Conservation (phyloP, 2,797 vertebrate genomes). For the Falco peregrinus region DNA sequence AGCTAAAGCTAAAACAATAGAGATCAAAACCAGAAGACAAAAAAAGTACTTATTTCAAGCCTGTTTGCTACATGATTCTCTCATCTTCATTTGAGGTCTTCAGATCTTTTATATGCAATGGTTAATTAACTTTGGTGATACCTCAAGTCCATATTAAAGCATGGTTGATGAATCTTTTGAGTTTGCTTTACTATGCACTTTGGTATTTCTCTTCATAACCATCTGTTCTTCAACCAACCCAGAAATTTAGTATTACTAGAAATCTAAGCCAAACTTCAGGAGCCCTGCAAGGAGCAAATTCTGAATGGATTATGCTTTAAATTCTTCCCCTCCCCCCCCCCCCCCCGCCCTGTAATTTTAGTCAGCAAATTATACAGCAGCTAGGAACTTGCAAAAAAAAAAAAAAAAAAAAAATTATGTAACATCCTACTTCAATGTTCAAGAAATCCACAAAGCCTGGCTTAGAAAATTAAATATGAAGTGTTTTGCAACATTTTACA, state of each 20-base stretch:
- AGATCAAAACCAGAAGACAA: not conserved
- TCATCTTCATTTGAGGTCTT: not conserved
- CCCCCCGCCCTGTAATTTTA: not conserved
- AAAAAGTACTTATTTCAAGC: not conserved
- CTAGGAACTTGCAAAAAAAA: not conserved
- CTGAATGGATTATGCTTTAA: not conserved
- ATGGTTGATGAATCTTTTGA: slow-evolving; percentile 16
- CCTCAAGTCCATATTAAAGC: slow-evolving; percentile 29
- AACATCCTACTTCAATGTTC: not conserved
- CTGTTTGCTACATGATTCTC: not conserved
- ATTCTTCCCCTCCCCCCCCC: not conserved
- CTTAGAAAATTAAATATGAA: not conserved
- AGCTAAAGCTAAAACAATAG: not conserved
- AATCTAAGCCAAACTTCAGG: slow-evolving; percentile 20
- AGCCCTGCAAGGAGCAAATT: slow-evolving; percentile 7
- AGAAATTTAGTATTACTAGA: not conserved
- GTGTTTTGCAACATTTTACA: not conserved
- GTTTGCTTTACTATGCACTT: slow-evolving; percentile 26
- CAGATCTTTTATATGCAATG: not conserved
- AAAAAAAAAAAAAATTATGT: not conserved
- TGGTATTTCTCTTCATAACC: slow-evolving; percentile 39
- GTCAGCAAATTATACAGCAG: not conserved
- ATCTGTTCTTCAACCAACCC: slow-evolving; percentile 30
- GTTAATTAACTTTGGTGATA: slow-evolving; percentile 27
- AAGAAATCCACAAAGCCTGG: not conserved